A percentile compares a stretch with the other conserved stretches of the same genome.
Conservation (phyloP, 1,140 invertebrate species). For the Neodiprion lecontei region DNA sequence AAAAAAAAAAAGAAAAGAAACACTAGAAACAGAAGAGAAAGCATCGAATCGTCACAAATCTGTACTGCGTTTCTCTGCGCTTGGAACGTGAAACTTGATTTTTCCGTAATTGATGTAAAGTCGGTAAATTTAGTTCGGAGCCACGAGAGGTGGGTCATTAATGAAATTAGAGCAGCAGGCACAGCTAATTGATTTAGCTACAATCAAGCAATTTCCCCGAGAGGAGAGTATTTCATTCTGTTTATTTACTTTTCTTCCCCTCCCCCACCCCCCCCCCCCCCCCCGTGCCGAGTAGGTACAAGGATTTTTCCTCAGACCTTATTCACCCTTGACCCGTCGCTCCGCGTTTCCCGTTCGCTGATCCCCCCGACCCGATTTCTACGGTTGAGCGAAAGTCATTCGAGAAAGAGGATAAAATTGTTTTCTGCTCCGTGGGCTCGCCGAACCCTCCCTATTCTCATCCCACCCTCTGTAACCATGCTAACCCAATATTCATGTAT, state of each 20-base stretch:
- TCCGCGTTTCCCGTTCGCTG: background rate
- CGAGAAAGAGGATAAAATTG: too few species aligned
- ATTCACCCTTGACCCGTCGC: background rate
- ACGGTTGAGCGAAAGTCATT: too few species aligned
- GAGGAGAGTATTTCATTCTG: too few species aligned
- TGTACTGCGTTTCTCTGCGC: background rate
- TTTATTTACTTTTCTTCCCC: too few species aligned
- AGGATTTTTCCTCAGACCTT: background rate
- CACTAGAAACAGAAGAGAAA: too few species aligned
- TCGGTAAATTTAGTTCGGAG: background rate
- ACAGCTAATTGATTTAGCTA: background rate
- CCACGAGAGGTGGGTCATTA: background rate
- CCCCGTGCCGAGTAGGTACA: too few species aligned
- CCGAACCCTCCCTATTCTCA: background rate
- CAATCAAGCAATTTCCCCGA: background rate
- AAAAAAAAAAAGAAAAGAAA: too few species aligned
- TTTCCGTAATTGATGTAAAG: background rate
- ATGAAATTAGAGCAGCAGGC: background rate
- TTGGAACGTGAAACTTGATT: background rate
- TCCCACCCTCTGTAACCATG: background rate
- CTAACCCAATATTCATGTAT: background rate
- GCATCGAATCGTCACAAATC: too few species aligned
- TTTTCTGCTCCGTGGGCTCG: background rate
- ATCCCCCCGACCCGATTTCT: background rate
- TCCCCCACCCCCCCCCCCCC: too few species aligned